Evolutionary conservation across 30 jellyfish, hydroid and myxozoan species (phyloP).

Genomic region (Aurelia coerulea): DNA sequence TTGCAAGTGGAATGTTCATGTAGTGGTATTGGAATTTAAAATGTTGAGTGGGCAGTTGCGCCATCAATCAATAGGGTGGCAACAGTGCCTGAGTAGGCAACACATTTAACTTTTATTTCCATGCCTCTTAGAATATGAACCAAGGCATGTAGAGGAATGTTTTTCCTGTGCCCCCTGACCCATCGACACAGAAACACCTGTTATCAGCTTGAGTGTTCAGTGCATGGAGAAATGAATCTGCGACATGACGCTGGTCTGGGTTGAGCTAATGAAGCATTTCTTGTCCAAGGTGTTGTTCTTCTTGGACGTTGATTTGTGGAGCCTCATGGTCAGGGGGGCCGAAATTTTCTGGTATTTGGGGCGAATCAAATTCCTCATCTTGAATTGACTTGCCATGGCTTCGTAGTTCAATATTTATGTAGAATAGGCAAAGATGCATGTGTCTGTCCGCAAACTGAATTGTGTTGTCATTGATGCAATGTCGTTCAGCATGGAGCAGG

Average conservation of each 20-base stretch:
- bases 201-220: background rate
- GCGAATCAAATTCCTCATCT: conserved; percentile 28
- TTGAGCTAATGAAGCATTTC: conserved; percentile 19
- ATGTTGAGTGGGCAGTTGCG: conserved; percentile 35
- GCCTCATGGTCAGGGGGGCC: background rate
- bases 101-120: conserved; percentile 5
- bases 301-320: background rate
- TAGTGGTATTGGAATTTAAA: conserved; percentile 27
- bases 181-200: conserved; percentile 19
- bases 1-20: conserved; percentile 24
- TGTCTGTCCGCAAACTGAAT: background rate
- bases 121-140: conserved; percentile 10
- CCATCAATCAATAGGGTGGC: conserved; percentile 50
- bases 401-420: conserved; percentile 8
- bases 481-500: background rate
- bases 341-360: conserved; percentile 46
- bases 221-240: conserved; percentile 28
- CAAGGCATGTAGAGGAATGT: conserved; percentile 38
- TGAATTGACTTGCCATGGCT: conserved; percentile 50
- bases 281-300: conserved; percentile 28
- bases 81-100: conserved; percentile 36
- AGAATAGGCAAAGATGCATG: conserved; percentile 11
- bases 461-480: background rate
- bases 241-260: conserved; percentile 25
- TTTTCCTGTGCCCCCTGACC: conserved; percentile 58